These are phyloP conservation scores for Mionectes macconnelli DNA, from an alignment of 2,113 vertebrate genomes.

Conservation along the genomic window DNA sequence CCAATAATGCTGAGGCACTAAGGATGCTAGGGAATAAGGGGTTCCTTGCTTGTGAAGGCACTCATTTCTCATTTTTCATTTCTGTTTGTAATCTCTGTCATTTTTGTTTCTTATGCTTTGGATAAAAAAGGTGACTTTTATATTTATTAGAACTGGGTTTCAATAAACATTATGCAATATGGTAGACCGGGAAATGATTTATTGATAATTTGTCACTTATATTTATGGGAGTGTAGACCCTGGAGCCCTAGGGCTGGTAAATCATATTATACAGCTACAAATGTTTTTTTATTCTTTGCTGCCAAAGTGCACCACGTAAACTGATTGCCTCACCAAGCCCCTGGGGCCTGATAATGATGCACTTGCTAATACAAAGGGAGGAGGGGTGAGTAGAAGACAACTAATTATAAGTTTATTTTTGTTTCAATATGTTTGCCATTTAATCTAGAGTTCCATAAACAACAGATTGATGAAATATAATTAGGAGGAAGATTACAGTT, in stretches of 20 bases:
- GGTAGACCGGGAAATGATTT: constrained; percentile 77
- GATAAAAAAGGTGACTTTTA: constrained; percentile 75
- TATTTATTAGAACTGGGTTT: constrained; percentile 83
- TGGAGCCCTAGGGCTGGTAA: constrained; percentile 74
- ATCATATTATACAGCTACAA: constrained; percentile 72
- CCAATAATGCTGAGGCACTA: neutral
- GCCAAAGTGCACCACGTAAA: constrained; percentile 41
- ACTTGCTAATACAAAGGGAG: constrained; percentile 64
- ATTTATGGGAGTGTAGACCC: constrained; percentile 79
- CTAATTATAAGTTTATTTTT: constrained; percentile 71
- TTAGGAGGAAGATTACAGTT: constrained; percentile 74
- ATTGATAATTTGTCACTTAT: constrained; percentile 83
- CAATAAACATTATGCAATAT: constrained; percentile 83
- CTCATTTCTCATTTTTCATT: constrained; percentile 73
- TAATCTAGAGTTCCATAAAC: constrained; percentile 80
- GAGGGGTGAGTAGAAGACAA: constrained; percentile 43
- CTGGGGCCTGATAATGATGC: constrained; percentile 34
- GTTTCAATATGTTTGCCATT: constrained; percentile 76
- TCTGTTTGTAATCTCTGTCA: constrained; percentile 82
- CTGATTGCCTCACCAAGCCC: constrained; percentile 44
- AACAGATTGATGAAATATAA: constrained; percentile 84
- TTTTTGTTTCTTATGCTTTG: constrained; percentile 78
- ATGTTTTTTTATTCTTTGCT: constrained; percentile 59
- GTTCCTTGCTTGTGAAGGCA: constrained; percentile 11
- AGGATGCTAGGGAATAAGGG: constrained; percentile 2